phyloP scores from a whole-genome alignment of 2,113 vertebrate species.

The Caranx melampygus region DNA sequence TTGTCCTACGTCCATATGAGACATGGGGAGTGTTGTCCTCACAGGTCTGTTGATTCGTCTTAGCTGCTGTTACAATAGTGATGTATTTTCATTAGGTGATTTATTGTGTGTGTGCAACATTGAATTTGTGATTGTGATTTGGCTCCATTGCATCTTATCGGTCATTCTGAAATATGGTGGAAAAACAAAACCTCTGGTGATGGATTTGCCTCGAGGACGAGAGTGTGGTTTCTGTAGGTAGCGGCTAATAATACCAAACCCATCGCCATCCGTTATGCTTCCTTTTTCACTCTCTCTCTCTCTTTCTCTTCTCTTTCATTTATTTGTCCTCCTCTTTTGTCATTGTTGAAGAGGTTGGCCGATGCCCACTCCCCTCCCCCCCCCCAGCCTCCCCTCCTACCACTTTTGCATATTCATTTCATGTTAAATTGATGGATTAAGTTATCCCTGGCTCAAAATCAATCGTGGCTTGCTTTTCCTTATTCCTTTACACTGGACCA shows the following conservation, averaged over 20 bases:
- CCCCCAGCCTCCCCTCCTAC: slow-evolving; percentile 39
- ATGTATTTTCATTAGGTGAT: slow-evolving; percentile 46
- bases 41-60: slow-evolving; percentile 33
- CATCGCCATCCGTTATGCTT: slow-evolving; percentile 32
- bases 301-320: slow-evolving; percentile 9
- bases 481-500: slow-evolving; percentile 87
- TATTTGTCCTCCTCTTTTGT: slow-evolving; percentile 74
- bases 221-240: slow-evolving; percentile 36
- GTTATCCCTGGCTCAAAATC: slow-evolving; percentile 94
- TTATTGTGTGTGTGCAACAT: slow-evolving; percentile 30
- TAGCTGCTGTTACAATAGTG: slow-evolving; percentile 30
- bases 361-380: not conserved
- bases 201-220: slow-evolving; percentile 52
- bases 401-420: slow-evolving; percentile 91
- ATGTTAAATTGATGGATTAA: slow-evolving; percentile 98
- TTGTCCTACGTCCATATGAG: not conserved
- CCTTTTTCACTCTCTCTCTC: slow-evolving; percentile 4
- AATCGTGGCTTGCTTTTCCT: slow-evolving; percentile 88
- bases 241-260: slow-evolving; percentile 50
- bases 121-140: slow-evolving; percentile 39
- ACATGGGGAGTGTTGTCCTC: not conserved
- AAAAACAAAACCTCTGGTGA: slow-evolving; percentile 43
- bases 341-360: slow-evolving; percentile 80
- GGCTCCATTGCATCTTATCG: slow-evolving; percentile 33
- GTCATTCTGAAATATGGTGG: slow-evolving; percentile 53